Base-by-base conservation (phyloP, 2,888 invertebrate species). In the Sipha maydis region DNA sequence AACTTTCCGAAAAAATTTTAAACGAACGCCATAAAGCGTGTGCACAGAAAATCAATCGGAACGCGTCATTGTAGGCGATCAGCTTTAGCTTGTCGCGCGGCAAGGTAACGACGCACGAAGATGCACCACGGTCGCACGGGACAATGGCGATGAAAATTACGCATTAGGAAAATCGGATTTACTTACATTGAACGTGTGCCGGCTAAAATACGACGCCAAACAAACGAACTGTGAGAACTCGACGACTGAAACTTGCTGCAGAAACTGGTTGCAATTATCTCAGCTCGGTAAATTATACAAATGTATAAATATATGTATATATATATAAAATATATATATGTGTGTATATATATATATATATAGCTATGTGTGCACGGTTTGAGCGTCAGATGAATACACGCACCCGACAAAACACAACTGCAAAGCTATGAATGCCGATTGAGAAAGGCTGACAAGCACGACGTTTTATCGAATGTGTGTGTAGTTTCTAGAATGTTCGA, bases 401-500 rank as follows among this genome's bases (percentile, higher is more conserved):
- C 67, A 28, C 5, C 34, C 19, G n/a, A 54, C 69, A 69, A 78
- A 19, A 17, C 69, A 85, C 85, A 21, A 77, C 85, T 78, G 34
- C 48, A 48, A 5, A 34, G 85, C 69, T 48, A 69, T n/a, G 77
- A 78, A 78, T 31, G 69, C 48, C 34, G 69, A 78, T 85, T n/a
- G 85, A 5, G 85, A 85, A 85, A 85, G 85, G 76, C 76, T 41
- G 84, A 41, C 84, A 28, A 7, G 61, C 14, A 61, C 83, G 54
- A 77, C 34, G 85, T 85, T 78, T 54, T 69, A 85, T 85, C 85
- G 85, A 85, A 54, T 85, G 78, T 69, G 78, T 78, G 19, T 48
- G 54, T 34, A 54, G 31, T 54, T 85, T 85, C 85, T 85, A 85
- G 85, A 85, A 85, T 78, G 85, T 85, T 85, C 85, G 14, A 77